phyloP scores from a whole-genome alignment of 2,113 vertebrate genomes.

The Forbesichthys agassizii region DNA sequence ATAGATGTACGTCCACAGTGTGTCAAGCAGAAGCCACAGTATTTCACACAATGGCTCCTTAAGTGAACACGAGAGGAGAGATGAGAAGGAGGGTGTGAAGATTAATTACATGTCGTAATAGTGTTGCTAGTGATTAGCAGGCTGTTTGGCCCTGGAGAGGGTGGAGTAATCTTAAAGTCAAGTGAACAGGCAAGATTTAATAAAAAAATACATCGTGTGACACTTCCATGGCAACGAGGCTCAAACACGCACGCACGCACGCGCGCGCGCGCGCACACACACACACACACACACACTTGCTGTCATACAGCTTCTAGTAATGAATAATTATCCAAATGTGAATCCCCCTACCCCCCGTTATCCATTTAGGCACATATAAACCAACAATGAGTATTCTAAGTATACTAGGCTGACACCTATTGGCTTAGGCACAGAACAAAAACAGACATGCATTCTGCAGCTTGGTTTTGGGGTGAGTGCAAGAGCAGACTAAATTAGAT shows the following conservation, averaged over 20 bases:
- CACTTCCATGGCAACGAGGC: slow-evolving; percentile 12
- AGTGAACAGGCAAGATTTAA: slow-evolving; percentile 12
- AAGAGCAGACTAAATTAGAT: too few species aligned
- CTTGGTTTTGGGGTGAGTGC: too few species aligned
- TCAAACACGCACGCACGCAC: slow-evolving; percentile 2
- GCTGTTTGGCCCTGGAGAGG: slow-evolving; percentile 11
- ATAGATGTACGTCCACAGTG: not conserved
- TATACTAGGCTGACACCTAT: too few species aligned
- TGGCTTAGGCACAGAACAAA: too few species aligned
- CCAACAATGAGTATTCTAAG: too few species aligned
- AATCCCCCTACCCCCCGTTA: too few species aligned
- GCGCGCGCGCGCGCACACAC: not conserved
- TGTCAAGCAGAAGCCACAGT: slow-evolving; percentile 17
- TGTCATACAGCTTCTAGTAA: too few species aligned
- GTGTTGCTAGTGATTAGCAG: slow-evolving; percentile 16
- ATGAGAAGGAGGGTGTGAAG: slow-evolving; percentile 13
- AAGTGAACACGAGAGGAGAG: slow-evolving; percentile 21
- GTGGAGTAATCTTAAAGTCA: not conserved
- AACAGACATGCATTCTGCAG: too few species aligned
- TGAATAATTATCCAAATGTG: too few species aligned
- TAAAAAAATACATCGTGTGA: slow-evolving; percentile 21
- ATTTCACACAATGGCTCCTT: slow-evolving; percentile 19
- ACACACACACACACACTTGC: too few species aligned
- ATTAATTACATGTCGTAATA: slow-evolving; percentile 27
- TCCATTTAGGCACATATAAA: too few species aligned